Evolutionary conservation across 2,888 invertebrate genomes (phyloP).

Genomic region (Acleris holmiana): DNA sequence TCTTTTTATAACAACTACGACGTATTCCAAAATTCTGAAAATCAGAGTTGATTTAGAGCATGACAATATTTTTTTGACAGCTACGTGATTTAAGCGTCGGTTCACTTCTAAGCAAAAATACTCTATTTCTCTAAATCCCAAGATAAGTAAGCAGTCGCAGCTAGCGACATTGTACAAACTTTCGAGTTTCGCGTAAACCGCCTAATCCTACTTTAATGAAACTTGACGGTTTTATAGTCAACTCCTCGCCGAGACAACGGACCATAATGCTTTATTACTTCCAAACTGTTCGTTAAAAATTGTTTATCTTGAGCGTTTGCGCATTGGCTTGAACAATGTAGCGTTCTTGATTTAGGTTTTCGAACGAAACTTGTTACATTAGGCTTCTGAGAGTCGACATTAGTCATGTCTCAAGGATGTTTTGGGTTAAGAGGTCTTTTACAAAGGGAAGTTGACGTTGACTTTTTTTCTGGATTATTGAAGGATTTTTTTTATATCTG

Average conservation of each 20-base stretch:
- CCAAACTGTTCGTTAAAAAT: conserved; percentile 35
- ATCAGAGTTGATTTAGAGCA: too few species aligned
- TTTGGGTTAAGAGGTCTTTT: too few species aligned
- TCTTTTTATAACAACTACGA: too few species aligned
- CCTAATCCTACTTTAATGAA: conserved; percentile 38
- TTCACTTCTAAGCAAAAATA: conserved; percentile 31
- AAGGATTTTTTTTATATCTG: too few species aligned
- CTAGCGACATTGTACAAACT: conserved; percentile 36
- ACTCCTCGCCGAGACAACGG: conserved; percentile 24
- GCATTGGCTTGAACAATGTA: conserved; percentile 26
- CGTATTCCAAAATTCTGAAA: too few species aligned
- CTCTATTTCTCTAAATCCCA: conserved; percentile 27
- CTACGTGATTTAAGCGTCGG: too few species aligned
- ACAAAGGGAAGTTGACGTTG: too few species aligned
- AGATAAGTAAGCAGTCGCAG: conserved; percentile 20
- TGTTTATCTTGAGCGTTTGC: conserved; percentile 34
- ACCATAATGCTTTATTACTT: conserved; percentile 37
- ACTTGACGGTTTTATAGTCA: conserved; percentile 38
- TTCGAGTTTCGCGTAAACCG: conserved; percentile 34
- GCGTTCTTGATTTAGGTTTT: not conserved
- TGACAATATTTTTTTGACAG: too few species aligned
- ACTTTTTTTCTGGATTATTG: too few species aligned
- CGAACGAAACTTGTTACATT: not conserved
- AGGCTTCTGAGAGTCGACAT: too few species aligned
- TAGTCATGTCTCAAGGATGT: too few species aligned